Base-by-base conservation (phyloP, 2,888 invertebrate genomes). In the Rosalia funebris region DNA sequence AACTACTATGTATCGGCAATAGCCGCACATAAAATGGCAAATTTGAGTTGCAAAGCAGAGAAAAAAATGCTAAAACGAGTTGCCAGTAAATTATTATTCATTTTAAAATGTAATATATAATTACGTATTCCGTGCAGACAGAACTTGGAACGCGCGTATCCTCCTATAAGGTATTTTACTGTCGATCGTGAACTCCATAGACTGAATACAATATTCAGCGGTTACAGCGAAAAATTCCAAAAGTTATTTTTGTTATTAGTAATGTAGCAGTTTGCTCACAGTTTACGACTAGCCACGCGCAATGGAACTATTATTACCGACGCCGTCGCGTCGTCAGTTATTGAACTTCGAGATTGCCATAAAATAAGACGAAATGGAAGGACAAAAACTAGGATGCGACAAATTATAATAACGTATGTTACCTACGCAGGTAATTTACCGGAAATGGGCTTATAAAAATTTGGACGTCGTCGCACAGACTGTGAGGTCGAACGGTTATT, bases 111-210 rank as follows among this genome's bases (percentile, higher is more conserved):
- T 65, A 64, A 69, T 62, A 66, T 66, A 57, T 66, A 69, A 69
- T 69, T 69, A 65, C 37, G 69, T 63, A 69, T 69, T 63, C 69
- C 59, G 62, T 67, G 63, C 65, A 62, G 64, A 66, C 60, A 54
- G 57, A 60, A 65, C 62, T 60, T 58, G 56, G 62, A 57, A 56
- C 60, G 59, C 53, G 55, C 42, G 56, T 55, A 53, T 64, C 60
- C 62, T 63, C 54, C 57, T 57, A 62, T 62, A 58, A 34, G 58
- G 47, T 62, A 59, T 65, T 65, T 60, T 57, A 60, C 62, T 57
- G 62, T 11, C 20, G 39, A 50, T 50, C 50, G 39, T 50, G 50
- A 50, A 39, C 50, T 25, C 14, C 50, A 39, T 50, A 50, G 34
- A 39, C 50, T 39, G 50, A 50, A 50, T 50, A 50, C 50, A 19